Base-by-base conservation (phyloP, 2,113 vertebrate genomes). In the Salvelinus alpinus region DNA sequence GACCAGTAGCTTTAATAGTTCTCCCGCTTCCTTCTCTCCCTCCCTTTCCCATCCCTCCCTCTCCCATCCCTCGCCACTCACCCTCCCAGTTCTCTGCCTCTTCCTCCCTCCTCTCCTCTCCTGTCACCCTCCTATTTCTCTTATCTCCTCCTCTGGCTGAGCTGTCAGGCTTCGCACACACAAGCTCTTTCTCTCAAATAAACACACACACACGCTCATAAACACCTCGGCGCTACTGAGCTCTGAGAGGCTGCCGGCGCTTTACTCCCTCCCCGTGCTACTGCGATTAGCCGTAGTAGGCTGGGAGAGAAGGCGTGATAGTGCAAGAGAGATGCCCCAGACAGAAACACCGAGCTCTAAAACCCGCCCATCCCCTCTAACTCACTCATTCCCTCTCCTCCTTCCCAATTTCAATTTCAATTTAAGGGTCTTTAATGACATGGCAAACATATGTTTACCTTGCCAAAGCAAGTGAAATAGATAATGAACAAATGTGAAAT, bases 261-360 rank as follows among this genome's bases (percentile, higher is more conserved):
- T 88, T 87, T 84, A 82, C 87, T 83, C 51, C 16, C 14, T 25
- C 67, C 31, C 81, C 87, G 86, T 89, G 85, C 86, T 87, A 90
- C 90, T 87, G 87, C 91, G 89, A 91, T 92, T 91, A 88, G 89
- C 90, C 85, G 89, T 89, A 88, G 86, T 89, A 87, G 89, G 86
- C 91, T 88, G 88, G 84, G 88, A 91, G 67, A 70, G 67, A 76
- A 88, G 88, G 88, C 25, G n/a, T 44, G 20, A 88, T 88, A 18
- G 16, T 9, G 29, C 25, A 29, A 67, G 65, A 67, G 65, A 67
- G 62, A 24, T 9, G 59, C 13, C 57, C n/a, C 22, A 64, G 13
- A 25, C 62, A 64, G 38, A 44, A 9, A 64, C 22, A 13, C 62
- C 13, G 9, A 25, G n/a, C 22, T 24, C 62, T 64, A 64, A 64